Conservation (phyloP, 2,888 invertebrate species). For the Schrankia costaestrigalis region DNA sequence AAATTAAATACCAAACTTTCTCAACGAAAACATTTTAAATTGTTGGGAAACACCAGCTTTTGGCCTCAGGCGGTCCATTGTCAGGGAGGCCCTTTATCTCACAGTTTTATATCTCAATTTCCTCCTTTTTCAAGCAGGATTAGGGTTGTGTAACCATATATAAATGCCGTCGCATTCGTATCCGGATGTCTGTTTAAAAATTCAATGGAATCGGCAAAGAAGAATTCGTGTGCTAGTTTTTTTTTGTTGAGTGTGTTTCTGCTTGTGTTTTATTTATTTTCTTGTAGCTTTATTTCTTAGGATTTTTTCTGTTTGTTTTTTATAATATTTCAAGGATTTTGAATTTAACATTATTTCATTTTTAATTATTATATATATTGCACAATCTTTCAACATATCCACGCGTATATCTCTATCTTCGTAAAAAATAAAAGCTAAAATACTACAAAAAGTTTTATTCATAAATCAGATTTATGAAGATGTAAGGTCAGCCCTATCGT, state of each 20-base stretch:
- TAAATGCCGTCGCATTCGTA: conserved; percentile 16
- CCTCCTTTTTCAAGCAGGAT: conserved; percentile 38
- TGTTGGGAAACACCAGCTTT: conserved; percentile 32
- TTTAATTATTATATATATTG: too few relatives aligned
- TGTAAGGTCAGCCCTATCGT: too few relatives aligned
- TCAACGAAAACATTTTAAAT: conserved; percentile 39
- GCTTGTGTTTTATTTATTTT: neutral
- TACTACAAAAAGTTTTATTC: too few relatives aligned
- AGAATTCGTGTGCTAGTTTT: neutral
- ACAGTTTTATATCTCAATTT: conserved; percentile 65
- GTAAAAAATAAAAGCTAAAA: too few relatives aligned
- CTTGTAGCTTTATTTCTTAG: conserved; percentile 4
- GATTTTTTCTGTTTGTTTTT: too few relatives aligned
- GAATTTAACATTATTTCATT: too few relatives aligned
- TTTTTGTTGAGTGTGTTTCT: conserved; percentile 1
- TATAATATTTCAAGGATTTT: too few relatives aligned
- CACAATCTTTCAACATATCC: too few relatives aligned
- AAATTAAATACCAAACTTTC: conserved; percentile 33
- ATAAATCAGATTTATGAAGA: too few relatives aligned
- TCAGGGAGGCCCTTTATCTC: conserved; percentile 43
- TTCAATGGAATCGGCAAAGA: conserved; percentile 14
- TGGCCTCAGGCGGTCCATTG: conserved; percentile 30
- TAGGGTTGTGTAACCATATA: conserved; percentile 25
- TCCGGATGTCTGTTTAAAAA: conserved; percentile 16
- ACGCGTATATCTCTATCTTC: too few relatives aligned